Percentiles rank a stretch among this genome's conserved stretches.
Evolutionary conservation across 2,888 invertebrate species (phyloP).

Genomic region (Drosophila cracens): DNA sequence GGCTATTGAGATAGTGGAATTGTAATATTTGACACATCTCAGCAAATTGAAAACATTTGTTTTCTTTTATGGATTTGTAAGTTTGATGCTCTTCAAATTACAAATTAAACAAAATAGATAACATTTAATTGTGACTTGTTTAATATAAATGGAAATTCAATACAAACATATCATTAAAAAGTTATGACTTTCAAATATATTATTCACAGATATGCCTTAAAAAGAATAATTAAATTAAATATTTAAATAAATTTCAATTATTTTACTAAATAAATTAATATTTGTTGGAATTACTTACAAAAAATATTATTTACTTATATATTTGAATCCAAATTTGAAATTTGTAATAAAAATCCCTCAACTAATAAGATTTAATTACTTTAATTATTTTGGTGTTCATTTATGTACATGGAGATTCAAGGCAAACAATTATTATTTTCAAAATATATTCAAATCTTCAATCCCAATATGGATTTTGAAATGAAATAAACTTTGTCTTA

Average conservation of each 20-base stretch:
- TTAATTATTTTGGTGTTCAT: background rate
- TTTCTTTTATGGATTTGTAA: slow-evolving; percentile 17
- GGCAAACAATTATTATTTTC: background rate
- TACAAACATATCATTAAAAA: background rate
- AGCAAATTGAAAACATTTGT: slow-evolving; percentile 32
- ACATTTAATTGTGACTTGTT: background rate
- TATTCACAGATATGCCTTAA: background rate
- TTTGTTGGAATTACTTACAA: no score
- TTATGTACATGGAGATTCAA: background rate
- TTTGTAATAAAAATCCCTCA: background rate
- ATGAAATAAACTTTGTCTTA: background rate
- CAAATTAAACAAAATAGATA: background rate
- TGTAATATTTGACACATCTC: slow-evolving; percentile 32
- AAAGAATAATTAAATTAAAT: background rate
- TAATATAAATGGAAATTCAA: background rate
- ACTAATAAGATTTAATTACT: background rate
- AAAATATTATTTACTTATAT: background rate
- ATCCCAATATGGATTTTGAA: background rate
- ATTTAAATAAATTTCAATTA: background rate
- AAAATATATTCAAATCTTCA: background rate
- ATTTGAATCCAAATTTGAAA: background rate
- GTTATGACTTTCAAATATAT: background rate
- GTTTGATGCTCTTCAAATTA: background rate
- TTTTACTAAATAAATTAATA: no score
- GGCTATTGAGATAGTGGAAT: slow-evolving; percentile 4